Percentiles rank a stretch among this genome's conserved stretches.
phyloP scores from a whole-genome alignment of 2,888 invertebrate genomes.

The Ophraella communa region DNA sequence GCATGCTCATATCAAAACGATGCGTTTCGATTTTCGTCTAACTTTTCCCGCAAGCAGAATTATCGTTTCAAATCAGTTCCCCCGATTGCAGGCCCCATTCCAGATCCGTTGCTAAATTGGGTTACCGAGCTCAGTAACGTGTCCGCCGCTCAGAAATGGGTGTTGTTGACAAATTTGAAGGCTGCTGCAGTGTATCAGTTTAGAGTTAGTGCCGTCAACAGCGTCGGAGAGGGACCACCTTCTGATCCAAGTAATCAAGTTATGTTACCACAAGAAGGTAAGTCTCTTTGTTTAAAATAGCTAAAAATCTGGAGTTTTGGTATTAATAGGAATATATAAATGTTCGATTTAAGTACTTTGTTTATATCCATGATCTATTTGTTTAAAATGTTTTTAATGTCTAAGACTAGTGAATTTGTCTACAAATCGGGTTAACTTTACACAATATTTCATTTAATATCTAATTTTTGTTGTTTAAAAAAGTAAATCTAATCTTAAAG shows the following conservation, averaged over 20 bases:
- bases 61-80: slow-evolving; percentile 55
- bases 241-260: slow-evolving; percentile 90
- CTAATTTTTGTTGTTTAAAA: too few species aligned
- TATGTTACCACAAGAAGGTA: slow-evolving; percentile 95
- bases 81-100: slow-evolving; percentile 77
- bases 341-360: too few species aligned
- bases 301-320: neutral
- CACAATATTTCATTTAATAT: too few species aligned
- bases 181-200: slow-evolving; percentile 97
- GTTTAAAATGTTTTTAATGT: too few species aligned
- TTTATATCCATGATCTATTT: too few species aligned
- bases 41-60: slow-evolving; percentile 40
- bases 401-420: too few species aligned
- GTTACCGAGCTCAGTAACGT: slow-evolving; percentile 86
- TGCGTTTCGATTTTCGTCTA: slow-evolving; percentile 25
- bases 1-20: slow-evolving; percentile 23
- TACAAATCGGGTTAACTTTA: too few species aligned
- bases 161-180: slow-evolving; percentile 82
- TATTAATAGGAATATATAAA: too few species aligned
- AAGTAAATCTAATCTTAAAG: too few species aligned
- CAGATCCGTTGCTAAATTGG: slow-evolving; percentile 87
- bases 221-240: slow-evolving; percentile 92
- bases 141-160: slow-evolving; percentile 79
- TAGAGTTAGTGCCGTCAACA: slow-evolving; percentile 94
- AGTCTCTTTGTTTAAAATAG: slow-evolving; percentile 51